Conservation (phyloP, 2,888 invertebrate species). For the Hypsopygia costalis region DNA sequence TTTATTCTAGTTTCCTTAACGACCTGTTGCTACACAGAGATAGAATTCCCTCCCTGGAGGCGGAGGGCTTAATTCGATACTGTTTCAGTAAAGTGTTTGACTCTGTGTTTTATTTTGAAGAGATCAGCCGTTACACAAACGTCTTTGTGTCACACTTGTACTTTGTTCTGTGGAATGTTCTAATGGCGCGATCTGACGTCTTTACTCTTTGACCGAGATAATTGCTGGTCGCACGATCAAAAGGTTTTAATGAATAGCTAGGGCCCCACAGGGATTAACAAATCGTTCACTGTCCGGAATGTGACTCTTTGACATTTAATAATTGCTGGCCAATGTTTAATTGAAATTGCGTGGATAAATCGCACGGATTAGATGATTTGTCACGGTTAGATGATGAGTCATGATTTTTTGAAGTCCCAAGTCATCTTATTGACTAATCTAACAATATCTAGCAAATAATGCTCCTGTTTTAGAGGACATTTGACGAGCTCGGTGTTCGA, state of each 20-base stretch:
- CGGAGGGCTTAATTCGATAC: constrained; percentile 47
- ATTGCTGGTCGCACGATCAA: background rate
- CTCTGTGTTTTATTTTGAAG: constrained; percentile 20
- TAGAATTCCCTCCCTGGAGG: constrained; percentile 37
- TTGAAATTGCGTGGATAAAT: no score
- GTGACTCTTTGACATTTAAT: no score
- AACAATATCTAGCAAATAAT: no score
- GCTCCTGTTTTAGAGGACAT: no score
- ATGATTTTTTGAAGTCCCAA: no score
- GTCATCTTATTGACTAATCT: no score
- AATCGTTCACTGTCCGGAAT: background rate
- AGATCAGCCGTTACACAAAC: constrained; percentile 7
- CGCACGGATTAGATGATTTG: no score
- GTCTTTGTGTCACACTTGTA: background rate
- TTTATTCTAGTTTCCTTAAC: constrained; percentile 41
- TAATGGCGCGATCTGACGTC: background rate
- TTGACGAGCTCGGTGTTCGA: no score
- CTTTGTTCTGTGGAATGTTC: constrained; percentile 3
- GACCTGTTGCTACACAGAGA: constrained; percentile 60
- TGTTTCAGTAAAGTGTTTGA: constrained; percentile 42
- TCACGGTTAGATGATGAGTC: no score
- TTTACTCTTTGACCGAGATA: background rate
- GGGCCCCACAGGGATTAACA: no score
- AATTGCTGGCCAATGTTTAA: no score
- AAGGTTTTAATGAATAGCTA: background rate